Percentiles rank a stretch among this genome's conserved stretches.
Evolutionary conservation across 2,113 vertebrate genomes (phyloP).

Genomic region (Mastomys natalensis): DNA sequence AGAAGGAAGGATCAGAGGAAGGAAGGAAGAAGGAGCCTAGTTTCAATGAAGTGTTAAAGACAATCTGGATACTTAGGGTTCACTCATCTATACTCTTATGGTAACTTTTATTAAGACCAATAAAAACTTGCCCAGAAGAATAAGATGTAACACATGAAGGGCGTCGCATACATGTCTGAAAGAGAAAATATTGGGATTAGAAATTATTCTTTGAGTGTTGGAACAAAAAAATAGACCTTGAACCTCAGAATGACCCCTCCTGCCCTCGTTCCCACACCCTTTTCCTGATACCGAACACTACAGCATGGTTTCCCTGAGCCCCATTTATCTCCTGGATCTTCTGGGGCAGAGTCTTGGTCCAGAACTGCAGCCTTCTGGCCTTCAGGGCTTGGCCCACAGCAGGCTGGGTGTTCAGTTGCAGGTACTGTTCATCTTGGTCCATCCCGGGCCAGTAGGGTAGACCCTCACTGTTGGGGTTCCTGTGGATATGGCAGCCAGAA

Average conservation of each 20-base stretch:
- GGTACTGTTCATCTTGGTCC: conserved; percentile 7
- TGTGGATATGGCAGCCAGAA: not conserved
- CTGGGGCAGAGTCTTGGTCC: not conserved
- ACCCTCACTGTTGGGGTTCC: not conserved
- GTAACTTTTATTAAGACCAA: not conserved
- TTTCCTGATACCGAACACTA: not conserved
- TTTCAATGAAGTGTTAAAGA: not conserved
- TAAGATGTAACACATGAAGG: not conserved
- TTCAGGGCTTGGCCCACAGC: conserved; percentile 8
- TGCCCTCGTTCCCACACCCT: no score
- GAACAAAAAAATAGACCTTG: not conserved
- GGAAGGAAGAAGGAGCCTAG: not conserved
- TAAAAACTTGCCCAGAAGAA: not conserved
- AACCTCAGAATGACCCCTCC: not conserved
- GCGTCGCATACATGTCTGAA: not conserved
- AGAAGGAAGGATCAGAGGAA: no score
- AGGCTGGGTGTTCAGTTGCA: conserved; percentile 64
- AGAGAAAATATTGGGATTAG: not conserved
- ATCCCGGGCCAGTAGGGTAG: not conserved
- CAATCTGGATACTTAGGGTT: not conserved
- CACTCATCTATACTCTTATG: not conserved
- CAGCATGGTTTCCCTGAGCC: no score
- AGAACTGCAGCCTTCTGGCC: not conserved
- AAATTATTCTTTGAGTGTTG: not conserved
- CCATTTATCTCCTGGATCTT: no score